phyloP scores from a whole-genome alignment of 2,797 vertebrate species.

The Rhinogobio ventralis region DNA sequence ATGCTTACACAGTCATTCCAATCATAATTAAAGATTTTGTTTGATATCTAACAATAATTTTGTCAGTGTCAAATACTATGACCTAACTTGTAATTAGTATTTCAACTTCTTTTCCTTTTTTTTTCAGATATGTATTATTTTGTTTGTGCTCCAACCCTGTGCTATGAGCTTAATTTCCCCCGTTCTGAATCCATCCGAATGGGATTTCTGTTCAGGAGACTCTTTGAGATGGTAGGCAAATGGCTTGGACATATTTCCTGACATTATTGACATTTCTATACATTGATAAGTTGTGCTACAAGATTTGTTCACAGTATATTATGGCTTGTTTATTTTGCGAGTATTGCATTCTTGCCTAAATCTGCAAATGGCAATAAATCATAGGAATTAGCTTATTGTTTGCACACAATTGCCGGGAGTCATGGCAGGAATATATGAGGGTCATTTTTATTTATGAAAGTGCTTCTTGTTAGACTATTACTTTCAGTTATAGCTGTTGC shows the following conservation, averaged over 20 bases:
- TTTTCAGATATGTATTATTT: constrained; percentile 89
- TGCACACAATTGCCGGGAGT: neutral
- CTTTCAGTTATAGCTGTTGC: neutral
- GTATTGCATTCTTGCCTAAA: constrained; percentile 21
- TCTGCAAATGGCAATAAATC: constrained; percentile 41
- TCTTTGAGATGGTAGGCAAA: constrained; percentile 86
- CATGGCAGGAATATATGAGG: constrained; percentile 18
- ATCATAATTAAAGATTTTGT: neutral
- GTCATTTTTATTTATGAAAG: constrained; percentile 28
- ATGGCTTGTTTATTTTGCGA: constrained; percentile 10
- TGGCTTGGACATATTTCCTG: constrained; percentile 14
- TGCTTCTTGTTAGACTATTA: constrained; percentile 19
- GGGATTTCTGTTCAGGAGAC: constrained; percentile 86
- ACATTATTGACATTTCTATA: neutral
- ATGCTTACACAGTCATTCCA: neutral
- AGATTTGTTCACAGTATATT: constrained; percentile 24
- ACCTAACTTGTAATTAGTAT: neutral
- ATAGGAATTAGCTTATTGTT: constrained; percentile 23
- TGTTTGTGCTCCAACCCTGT: constrained; percentile 87
- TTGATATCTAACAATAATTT: neutral
- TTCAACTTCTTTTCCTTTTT: neutral
- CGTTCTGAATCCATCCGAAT: constrained; percentile 85
- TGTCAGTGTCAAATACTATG: neutral
- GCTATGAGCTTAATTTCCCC: constrained; percentile 93
- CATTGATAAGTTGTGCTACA: neutral